Base-by-base conservation (phyloP, 2,888 invertebrate genomes). In the Mesoligia furuncula region DNA sequence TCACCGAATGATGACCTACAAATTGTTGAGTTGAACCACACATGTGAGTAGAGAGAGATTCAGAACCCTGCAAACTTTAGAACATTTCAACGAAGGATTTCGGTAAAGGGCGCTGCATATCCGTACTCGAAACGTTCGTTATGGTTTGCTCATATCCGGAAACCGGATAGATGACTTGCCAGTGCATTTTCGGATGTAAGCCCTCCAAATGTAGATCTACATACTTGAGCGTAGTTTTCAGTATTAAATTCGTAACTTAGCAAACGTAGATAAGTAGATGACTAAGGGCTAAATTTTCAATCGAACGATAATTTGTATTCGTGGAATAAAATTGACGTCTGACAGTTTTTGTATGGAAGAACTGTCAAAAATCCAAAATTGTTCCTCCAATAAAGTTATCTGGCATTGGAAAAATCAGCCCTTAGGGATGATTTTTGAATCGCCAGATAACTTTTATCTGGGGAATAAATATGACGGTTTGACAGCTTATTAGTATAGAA, bases 141-240 rank as follows among this genome's bases (percentile, higher is more conserved):
- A 36, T 71, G 57, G 45, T 69, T 15, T 4, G 4, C 45, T 48
- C 4, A n/a, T 45, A 62, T 59, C 61, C 54, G 65, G 66, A 24
- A 62, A 27, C 42, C 17, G 13, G 27, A 27, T 4, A 20, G n/a
- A 24, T 31, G 7, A 48, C 17, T 62, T n/a, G 5, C 13, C 13
- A 24, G 17, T 6, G 15, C 27, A 54, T 9, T 42, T 62, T 54
- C 13, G 13, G n/a, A 27, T 15, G 4, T 4, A 36, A 24, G 0
- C 54, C 11, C 54, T 54, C 4, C 54, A n/a, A 20, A 64, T 64
- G 45, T 77, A 77, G 13, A 45, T 69, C 27, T 24, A 39, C 8
- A 17, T 39, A 51, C 51, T 51, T 20, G 51, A 54, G n/a, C 8
- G 17, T 69, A 42, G 5, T 70, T 31, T 57, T 59, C 20, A 59